A percentile compares a stretch with the other conserved stretches of the same genome.
Conservation (phyloP, 2,888 invertebrate species). For the Pheosia tremula region DNA sequence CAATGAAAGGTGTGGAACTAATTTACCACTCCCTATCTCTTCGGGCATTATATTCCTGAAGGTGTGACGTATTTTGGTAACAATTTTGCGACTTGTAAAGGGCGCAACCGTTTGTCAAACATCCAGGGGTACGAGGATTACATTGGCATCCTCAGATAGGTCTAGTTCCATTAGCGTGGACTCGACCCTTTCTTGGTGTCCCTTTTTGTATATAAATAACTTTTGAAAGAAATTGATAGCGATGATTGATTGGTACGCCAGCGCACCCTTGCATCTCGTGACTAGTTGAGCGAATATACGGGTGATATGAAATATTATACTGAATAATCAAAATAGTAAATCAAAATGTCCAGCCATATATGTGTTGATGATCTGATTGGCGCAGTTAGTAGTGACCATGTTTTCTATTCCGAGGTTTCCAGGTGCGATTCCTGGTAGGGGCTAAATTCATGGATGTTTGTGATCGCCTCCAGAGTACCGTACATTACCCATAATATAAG, state of each 20-base stretch:
- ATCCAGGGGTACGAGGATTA: not conserved
- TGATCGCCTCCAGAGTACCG: too few species aligned
- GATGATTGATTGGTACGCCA: conserved; percentile 62
- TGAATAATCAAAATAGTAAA: not conserved
- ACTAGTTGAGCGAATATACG: conserved; percentile 23
- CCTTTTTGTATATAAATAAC: conserved; percentile 60
- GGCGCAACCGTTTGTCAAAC: not conserved
- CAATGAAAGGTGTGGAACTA: too few species aligned
- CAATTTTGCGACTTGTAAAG: not conserved
- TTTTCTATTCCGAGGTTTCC: too few species aligned
- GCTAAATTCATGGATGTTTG: too few species aligned
- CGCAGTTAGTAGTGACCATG: too few species aligned
- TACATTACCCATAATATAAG: too few species aligned
- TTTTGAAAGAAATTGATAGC: conserved; percentile 67
- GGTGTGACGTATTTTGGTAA: too few species aligned
- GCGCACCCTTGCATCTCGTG: conserved; percentile 43
- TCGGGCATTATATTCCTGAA: too few species aligned
- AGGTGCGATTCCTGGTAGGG: too few species aligned
- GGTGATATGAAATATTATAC: conserved; percentile 7
- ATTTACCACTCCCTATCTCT: too few species aligned
- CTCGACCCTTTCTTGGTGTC: conserved; percentile 31
- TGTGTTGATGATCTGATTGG: too few species aligned
- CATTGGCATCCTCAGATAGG: not conserved
- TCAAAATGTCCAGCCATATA: not conserved
- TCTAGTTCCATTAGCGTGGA: conserved; percentile 18